phyloP scores from a whole-genome alignment of 2,113 vertebrate species.

The Crotalus helleri region DNA sequence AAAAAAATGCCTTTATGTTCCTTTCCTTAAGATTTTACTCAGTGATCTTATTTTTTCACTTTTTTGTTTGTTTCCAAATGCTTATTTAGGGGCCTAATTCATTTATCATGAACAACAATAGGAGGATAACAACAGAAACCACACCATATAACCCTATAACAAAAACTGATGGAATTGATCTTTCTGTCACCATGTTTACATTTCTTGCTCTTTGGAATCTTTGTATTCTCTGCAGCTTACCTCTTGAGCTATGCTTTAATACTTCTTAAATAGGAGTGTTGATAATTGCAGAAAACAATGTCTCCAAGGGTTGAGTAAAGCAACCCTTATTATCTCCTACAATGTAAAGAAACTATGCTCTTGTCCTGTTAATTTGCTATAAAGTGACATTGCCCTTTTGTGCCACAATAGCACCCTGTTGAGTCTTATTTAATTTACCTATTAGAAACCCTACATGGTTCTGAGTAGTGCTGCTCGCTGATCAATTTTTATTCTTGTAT shows the following conservation, averaged over 20 bases:
- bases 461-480: not conserved
- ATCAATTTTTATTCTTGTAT: not conserved
- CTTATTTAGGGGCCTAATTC: not conserved
- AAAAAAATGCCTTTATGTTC: not conserved
- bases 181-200: not conserved
- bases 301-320: not conserved
- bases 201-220: not conserved
- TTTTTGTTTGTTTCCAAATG: not conserved
- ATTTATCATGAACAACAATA: not conserved
- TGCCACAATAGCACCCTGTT: not conserved
- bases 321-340: not conserved
- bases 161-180: not conserved
- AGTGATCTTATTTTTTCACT: not conserved
- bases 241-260: not conserved
- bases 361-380: not conserved
- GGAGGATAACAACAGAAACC: too few species aligned
- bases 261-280: not conserved
- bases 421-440: slow-evolving; percentile 5
- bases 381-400: slow-evolving; percentile 10
- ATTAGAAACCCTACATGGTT: not conserved
- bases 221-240: not conserved
- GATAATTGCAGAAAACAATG: not conserved
- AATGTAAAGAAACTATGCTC: not conserved
- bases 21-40: not conserved
- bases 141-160: not conserved